Base-by-base conservation (phyloP, 2,797 vertebrate genomes). In the Florisuga fusca region DNA sequence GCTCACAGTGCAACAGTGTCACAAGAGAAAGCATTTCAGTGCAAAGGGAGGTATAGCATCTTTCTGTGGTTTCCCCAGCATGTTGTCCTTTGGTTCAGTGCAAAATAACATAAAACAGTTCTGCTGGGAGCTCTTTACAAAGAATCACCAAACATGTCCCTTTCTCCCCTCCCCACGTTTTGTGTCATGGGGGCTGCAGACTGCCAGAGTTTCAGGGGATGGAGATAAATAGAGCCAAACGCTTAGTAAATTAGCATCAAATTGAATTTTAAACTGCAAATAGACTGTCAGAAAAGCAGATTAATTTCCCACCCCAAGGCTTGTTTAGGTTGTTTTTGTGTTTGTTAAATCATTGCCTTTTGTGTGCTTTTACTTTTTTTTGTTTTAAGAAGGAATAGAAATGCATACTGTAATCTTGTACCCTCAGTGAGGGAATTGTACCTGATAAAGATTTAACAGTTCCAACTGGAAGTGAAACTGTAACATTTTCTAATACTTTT, bases 221-320 rank as follows among this genome's bases (percentile, higher is more conserved):
- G 22, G 48, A 72, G 46, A 63, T 72, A 78, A 82, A 73, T 25
- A 66, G 15, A 3, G 20, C 27, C 71, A 36, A 91, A 33, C 4
- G 19, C 22, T 33, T 84, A 41, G 15, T 25, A 21, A 75, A 53
- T 79, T 72, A 29, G 13, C 5, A 19, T 69, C 38, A 6, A 15
- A 14, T 41, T 41, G 14, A 12, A 41, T 41, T 41, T 95, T 63
- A 81, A 93, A 87, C 75, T 92, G 78, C 75, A 96, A 93, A 84
- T 73, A 69, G 91, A 64, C 74, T 8, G 7, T 34, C 76, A 90
- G 54, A 84, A 81, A 75, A 87, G 22, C 53, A 78, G 50, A 41
- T 41, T 34, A 20, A 9, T 78, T 87, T 64, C 10, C 15, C 76
- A 17, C 48, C 12, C 25, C 7, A 41, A 53, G 45, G 50, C 41